phyloP scores from a whole-genome alignment of 2,113 vertebrate genomes.

The Ahaetulla prasina region DNA sequence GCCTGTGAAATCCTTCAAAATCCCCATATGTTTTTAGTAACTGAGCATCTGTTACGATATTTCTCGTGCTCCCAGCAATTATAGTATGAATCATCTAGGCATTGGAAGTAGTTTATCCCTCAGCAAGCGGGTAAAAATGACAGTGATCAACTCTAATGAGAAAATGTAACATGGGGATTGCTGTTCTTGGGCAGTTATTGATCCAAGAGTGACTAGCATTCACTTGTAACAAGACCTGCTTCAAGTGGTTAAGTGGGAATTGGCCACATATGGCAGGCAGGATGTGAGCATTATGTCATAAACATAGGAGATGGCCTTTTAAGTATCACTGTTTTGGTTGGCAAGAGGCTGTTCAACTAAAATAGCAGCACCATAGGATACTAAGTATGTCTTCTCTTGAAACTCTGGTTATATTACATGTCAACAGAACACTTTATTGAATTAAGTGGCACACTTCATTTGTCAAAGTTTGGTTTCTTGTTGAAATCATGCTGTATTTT shows the following conservation, averaged over 20 bases:
- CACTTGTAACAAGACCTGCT: neutral
- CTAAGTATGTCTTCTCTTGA: neutral
- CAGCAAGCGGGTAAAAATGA: neutral
- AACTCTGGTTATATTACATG: neutral
- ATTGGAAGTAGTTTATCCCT: neutral
- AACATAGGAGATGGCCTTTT: neutral
- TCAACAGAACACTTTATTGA: neutral
- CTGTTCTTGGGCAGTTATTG: neutral
- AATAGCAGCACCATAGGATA: neutral
- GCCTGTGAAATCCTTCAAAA: neutral
- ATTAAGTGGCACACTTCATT: neutral
- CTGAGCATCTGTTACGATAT: neutral
- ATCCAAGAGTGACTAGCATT: accelerated
- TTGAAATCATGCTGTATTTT: neutral
- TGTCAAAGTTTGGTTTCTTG: neutral
- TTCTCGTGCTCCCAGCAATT: neutral
- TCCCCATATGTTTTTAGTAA: neutral
- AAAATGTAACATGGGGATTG: neutral
- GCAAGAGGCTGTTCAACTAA: neutral
- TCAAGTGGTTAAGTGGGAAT: neutral
- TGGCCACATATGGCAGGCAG: neutral
- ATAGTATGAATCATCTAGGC: neutral
- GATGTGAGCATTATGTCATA: neutral
- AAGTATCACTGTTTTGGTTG: neutral
- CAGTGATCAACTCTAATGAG: neutral